Base-by-base conservation (phyloP, 2,113 vertebrate genomes). In the Chaetodon trifascialis region DNA sequence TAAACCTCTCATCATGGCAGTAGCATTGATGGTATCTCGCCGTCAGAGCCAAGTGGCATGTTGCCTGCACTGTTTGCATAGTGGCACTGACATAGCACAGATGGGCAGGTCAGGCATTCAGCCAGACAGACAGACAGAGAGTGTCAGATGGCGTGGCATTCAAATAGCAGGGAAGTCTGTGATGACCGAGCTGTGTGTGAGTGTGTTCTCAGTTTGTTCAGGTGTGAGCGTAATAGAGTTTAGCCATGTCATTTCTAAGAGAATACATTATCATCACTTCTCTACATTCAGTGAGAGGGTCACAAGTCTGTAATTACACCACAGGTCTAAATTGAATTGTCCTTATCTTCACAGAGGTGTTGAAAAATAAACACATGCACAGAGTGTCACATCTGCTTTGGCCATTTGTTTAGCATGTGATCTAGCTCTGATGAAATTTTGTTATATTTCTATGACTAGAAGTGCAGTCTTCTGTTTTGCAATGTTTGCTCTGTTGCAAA, bases 1-100 rank as follows among this genome's bases (percentile, higher is more conserved):
- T 14, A 47, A 34, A n/a, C 34, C 16, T 75, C 40, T 46, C 12
- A 25, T 66, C n/a, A 21, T 7, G 7, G 63, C 15, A 49, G 16
- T 76, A n/a, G 1, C 30, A 56, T 23, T 36, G 38, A 15, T 60
- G 15, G 65, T 17, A 17, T 78, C 12, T 17, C 54, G 25, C 34
- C 42, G 40, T 51, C 6, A 6, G 19, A 64, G 71, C 54, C 73
- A 77, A 55, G 63, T 66, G 46, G 49, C 52, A 55, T 51, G 21
- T 62, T 73, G 75, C 59, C 15, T 52, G 38, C 63, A 54, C 56
- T 73, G 66, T 80, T 70, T 80, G 78, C 72, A 58, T 63, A 73
- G 83, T 79, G 86, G 44, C 73, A 56, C 0, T 74, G 73, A 60
- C 68, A 81, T 58, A 52, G 82, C 71, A 74, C 85, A 90, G 72